Evolutionary conservation across 2,113 vertebrate species (phyloP), one percentile per base, ranked within the genome.

Genomic region (Callipepla californica): DNA sequence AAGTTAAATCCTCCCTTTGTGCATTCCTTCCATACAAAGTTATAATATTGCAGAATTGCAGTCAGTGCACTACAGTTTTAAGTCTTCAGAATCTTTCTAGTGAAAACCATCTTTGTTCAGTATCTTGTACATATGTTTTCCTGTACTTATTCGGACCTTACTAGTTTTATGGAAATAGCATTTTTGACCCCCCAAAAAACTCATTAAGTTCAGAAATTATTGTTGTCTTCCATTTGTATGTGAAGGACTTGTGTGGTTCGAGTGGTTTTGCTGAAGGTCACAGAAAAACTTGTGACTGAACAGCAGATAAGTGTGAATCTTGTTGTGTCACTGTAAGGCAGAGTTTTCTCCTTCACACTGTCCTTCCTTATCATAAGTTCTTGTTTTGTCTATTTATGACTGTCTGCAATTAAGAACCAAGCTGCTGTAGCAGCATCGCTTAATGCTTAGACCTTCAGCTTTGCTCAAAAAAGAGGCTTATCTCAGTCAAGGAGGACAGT

Each of bases 371-470:
- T 65, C 80, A 4, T 25, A 61, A 78, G 77, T 44, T 80, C 65
- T 78, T 57, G 13, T 61, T 85, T 89, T 47, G 28, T 69, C 67
- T 89, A 0, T 78, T 93, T 89, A 55, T 38, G 67, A 22, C 26
- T 22, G 13, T 30, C 36, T 67, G 55, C 72, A 92, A 85, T 95
- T 95, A 89, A 89, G 61, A 90, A 26, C 40, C 51, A 65, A 92
- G 80, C 32, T 94, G 73, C 92, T 92, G 92, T 80, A 53, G 73
- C 69, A 92, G 86, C 88, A 90, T 77, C 88, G 78, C 65, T 66
- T 89, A 66, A 81, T 72, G 50, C 79, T 72, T 44, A 88, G 76
- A 74, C 93, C 82, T 94, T 93, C 85, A 84, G 7, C 82, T 91
- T 85, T 58, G 40, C 63, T 87, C 47, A 20, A 0, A 73, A 73